Percentiles rank a stretch among this genome's conserved stretches.
These are phyloP conservation scores for Prunella fulvescens DNA, from an alignment of 2,113 vertebrate species.

Conservation along the genomic window DNA sequence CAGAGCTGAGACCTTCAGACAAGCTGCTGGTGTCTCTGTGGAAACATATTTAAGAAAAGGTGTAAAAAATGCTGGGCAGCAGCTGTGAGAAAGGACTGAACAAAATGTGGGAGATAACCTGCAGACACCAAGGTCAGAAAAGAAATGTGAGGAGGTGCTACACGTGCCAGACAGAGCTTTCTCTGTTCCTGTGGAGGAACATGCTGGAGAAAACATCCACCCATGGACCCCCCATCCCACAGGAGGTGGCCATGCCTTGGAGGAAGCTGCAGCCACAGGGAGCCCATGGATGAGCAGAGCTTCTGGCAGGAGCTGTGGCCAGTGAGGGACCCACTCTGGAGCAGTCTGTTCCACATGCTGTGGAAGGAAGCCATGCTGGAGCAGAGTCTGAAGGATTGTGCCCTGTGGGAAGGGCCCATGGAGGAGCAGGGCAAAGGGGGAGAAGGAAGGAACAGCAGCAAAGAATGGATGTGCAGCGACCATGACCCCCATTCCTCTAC, in stretches of 20 bases:
- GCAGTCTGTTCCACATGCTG: accelerated
- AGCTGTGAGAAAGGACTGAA: not conserved
- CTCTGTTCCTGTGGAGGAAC: not conserved
- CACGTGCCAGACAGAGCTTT: not conserved
- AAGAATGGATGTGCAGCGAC: not conserved
- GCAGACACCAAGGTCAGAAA: not conserved
- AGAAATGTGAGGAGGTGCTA: not conserved
- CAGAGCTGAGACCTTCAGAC: not conserved
- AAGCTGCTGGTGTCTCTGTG: not conserved
- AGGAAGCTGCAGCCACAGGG: not conserved
- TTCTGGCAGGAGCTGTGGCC: not conserved
- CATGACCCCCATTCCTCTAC: not conserved
- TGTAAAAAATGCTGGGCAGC: not conserved
- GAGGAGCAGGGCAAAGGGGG: not conserved
- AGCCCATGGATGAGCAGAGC: not conserved
- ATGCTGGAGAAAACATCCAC: not conserved
- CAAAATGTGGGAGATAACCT: not conserved
- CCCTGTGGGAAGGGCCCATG: not conserved
- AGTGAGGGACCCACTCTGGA: not conserved
- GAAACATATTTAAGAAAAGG: not conserved
- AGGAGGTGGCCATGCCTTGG: not conserved
- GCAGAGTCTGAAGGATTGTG: not conserved
- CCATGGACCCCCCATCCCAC: not conserved
- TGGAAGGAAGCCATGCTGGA: not conserved
- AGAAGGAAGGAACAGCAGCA: not conserved